Base-by-base conservation (phyloP, 2,888 invertebrate species). In the Drosophila cracens region DNA sequence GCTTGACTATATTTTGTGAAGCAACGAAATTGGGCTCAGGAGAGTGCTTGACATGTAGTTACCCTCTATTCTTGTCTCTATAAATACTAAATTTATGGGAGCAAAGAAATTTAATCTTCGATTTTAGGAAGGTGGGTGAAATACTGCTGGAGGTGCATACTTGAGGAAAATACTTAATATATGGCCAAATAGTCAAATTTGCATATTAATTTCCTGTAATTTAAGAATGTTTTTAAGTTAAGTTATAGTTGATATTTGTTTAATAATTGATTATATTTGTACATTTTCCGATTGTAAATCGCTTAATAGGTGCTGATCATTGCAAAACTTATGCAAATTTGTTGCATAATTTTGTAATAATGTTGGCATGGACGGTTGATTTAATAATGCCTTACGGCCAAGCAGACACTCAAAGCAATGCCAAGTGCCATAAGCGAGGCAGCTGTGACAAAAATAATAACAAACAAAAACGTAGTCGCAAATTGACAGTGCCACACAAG, bases 371-470 rank as follows among this genome's bases (percentile, higher is more conserved):
- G 18, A 29, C 54, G 46, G 61, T 61, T 57, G 66, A 71, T 67
- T 78, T 89, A 84, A 84, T 89, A 76, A 89, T 89, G 82, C 85
- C 88, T 71, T 62, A 34, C 72, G 74, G 88, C 68, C 43, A 66
- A 54, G 38, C 60, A 57, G 69, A 8, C 52, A 69, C 65, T 76
- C 71, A 74, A 80, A 68, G 81, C 64, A 67, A 70, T 72, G 61
- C 61, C 33, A 64, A 81, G 46, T 69, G 72, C 77, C 69, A 60
- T n/a, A 81, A 81, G 69, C 81, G 72, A 69, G 70, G 74, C 74
- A 82, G 81, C 87, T 49, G 40, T 25, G 36, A 13, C 65, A 25
- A 29, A 69, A 48, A 27, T 10, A 38, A 40, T 21, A 34, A 40
- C 21, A 60, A 52, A 25, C 13, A n/a, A 54, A 54, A 71, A 67